Conservation (phyloP, 2,113 vertebrate species). For the Heteronetta atricapilla region DNA sequence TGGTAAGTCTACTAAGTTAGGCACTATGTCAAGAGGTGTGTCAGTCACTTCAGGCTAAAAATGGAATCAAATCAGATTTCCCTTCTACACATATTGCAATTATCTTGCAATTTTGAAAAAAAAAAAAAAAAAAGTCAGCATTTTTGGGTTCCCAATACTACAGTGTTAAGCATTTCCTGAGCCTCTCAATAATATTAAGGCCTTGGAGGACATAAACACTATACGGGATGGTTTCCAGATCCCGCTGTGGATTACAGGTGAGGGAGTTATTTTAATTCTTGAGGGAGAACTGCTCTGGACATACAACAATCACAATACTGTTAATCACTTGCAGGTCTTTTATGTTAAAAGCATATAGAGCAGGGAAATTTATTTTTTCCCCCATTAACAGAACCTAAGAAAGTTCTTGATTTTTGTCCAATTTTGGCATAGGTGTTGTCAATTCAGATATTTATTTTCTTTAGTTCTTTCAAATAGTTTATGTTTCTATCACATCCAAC, state of each 20-base stretch:
- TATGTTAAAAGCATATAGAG: background rate
- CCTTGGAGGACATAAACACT: background rate
- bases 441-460: background rate
- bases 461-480: background rate
- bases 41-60: background rate
- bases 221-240: background rate
- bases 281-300: background rate
- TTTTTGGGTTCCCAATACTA: background rate
- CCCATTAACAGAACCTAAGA: background rate
- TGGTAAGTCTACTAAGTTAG: background rate
- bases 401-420: background rate
- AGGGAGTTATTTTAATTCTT: background rate
- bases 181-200: background rate
- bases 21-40: background rate
- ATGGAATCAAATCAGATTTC: background rate
- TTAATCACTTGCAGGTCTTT: background rate
- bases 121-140: background rate
- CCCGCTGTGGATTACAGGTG: background rate
- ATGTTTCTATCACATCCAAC: background rate
- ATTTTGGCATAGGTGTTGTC: background rate
- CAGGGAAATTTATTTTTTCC: background rate
- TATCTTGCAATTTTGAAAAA: background rate
- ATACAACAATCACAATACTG: background rate
- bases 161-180: background rate
- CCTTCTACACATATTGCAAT: background rate